Evolutionary conservation across 2,113 vertebrate genomes (phyloP).

Genomic region (Mormyrus iriodes): DNA sequence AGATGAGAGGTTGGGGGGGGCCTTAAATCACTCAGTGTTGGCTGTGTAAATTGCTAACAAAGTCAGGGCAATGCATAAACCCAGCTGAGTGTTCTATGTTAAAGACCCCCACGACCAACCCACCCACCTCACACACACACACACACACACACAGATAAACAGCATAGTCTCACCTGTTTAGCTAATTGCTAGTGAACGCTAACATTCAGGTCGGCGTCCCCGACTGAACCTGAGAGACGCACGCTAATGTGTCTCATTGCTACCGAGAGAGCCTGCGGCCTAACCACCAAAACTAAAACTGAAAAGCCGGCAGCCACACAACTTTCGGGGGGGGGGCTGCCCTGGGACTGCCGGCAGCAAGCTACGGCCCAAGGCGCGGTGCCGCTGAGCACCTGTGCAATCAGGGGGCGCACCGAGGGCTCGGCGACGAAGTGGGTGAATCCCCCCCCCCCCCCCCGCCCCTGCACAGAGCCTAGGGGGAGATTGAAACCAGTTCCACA

Average conservation of each 20-base stretch:
- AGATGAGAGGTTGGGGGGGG: no score
- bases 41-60: not conserved
- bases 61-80: not conserved
- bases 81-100: no score
- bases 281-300: conserved; percentile 34
- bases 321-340: conserved; percentile 38
- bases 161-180: not conserved
- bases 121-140: not conserved
- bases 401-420: conserved; percentile 56
- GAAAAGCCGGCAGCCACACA: conserved; percentile 24
- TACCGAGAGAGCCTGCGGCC: conserved; percentile 51
- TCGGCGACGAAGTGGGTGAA: conserved; percentile 47
- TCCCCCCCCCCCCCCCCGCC: not conserved
- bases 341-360: conserved; percentile 50
- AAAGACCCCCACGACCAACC: not conserved
- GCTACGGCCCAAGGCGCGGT: conserved; percentile 54
- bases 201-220: not conserved
- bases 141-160: not conserved
- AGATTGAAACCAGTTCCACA: conserved; percentile 6
- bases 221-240: not conserved
- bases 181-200: not conserved
- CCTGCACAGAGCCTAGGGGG: not conserved
- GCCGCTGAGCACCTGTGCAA: conserved; percentile 64
- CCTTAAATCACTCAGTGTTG: no score
- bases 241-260: conserved; percentile 42